A percentile compares a stretch with the other conserved stretches of the same genome.
Evolutionary conservation across 2,888 invertebrate species (phyloP).

Genomic region (Catonia carolina): DNA sequence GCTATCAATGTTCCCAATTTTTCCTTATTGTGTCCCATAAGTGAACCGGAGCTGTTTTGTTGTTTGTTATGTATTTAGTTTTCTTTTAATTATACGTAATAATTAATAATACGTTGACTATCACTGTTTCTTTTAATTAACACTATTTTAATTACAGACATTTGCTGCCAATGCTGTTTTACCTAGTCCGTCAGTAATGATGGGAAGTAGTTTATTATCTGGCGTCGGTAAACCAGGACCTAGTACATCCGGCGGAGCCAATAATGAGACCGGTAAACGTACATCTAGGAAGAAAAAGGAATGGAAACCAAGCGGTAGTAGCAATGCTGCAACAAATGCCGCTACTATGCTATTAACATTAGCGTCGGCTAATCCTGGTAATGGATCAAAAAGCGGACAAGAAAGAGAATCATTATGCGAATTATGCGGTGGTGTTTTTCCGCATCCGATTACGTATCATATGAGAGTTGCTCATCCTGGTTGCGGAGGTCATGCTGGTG

Average conservation of each 20-base stretch:
- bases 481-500: slow-evolving; percentile 77
- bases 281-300: slow-evolving; percentile 51
- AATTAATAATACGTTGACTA: too few relatives aligned
- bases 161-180: slow-evolving; percentile 30
- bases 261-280: slow-evolving; percentile 22
- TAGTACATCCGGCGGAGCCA: background rate
- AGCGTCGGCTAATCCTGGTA: background rate
- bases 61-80: too few relatives aligned
- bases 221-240: background rate
- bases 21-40: too few relatives aligned
- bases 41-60: too few relatives aligned
- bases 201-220: background rate
- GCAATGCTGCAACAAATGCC: slow-evolving; percentile 2
- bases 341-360: slow-evolving; percentile 4
- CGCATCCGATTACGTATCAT: slow-evolving; percentile 81
- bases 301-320: slow-evolving; percentile 41
- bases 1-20: too few relatives aligned
- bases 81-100: too few relatives aligned
- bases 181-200: slow-evolving; percentile 23
- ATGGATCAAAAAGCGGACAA: slow-evolving; percentile 14
- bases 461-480: slow-evolving; percentile 83
- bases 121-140: too few relatives aligned
- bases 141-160: slow-evolving; percentile 28
- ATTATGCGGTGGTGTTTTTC: slow-evolving; percentile 71
- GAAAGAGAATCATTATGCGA: slow-evolving; percentile 60